Percentiles rank a stretch among this genome's conserved stretches.
These are phyloP conservation scores for Myotis lucifugus DNA, from an alignment of 2,113 vertebrate genomes.

Conservation along the genomic window DNA sequence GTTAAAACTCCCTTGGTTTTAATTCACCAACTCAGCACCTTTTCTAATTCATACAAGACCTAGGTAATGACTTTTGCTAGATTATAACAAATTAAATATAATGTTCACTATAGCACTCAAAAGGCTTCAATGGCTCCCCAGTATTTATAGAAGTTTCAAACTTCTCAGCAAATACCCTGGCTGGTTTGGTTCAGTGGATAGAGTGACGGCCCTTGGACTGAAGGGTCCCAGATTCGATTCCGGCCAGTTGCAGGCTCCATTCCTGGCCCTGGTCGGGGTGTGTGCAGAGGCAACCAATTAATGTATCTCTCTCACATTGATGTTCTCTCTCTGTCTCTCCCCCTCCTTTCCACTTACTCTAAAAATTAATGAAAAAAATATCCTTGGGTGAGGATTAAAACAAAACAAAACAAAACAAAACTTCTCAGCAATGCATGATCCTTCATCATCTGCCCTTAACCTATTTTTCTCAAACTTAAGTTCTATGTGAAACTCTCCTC, in stretches of 20 bases:
- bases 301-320: no score
- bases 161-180: not conserved
- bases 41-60: not conserved
- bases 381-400: no score
- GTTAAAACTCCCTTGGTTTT: not conserved
- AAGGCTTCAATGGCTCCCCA: not conserved
- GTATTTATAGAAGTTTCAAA: not conserved
- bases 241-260: no score
- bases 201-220: no score
- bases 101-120: not conserved
- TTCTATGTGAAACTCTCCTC: not conserved
- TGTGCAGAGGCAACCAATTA: no score
- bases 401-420: not conserved
- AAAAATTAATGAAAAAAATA: no score
- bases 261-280: no score
- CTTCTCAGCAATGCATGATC: not conserved
- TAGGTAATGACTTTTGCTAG: not conserved
- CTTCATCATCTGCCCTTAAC: not conserved
- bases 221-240: no score
- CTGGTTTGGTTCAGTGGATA: no score
- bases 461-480: not conserved
- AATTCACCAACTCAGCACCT: not conserved
- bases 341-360: no score
- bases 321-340: no score
- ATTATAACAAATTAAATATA: not conserved